These are phyloP conservation scores for Amblyraja radiata DNA, from an alignment of 2,797 vertebrate genomes.

Conservation along the genomic window DNA sequence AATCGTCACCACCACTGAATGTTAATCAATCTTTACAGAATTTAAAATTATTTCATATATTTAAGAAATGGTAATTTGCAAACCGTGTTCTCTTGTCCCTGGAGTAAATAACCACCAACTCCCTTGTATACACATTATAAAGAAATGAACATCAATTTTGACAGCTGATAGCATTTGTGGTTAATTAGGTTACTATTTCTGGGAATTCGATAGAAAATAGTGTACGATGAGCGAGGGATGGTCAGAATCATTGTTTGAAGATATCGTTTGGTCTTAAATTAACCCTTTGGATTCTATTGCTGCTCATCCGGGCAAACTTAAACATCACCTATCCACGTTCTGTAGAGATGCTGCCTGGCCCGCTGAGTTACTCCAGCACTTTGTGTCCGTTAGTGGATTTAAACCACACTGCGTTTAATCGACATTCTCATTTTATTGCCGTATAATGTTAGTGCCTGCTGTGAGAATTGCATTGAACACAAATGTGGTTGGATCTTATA, in stretches of 20 bases:
- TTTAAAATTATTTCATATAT: slow-evolving; percentile 69
- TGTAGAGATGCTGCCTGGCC: too few species aligned
- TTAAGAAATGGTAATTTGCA: slow-evolving; percentile 71
- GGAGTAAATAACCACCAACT: slow-evolving; percentile 51
- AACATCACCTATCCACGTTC: too few species aligned
- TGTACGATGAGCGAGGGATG: background rate
- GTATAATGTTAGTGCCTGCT: background rate
- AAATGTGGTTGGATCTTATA: background rate
- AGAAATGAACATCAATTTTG: slow-evolving; percentile 57
- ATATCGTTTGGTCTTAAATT: background rate
- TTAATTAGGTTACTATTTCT: slow-evolving; percentile 62
- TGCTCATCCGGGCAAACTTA: background rate
- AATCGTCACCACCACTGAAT: slow-evolving; percentile 59
- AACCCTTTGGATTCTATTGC: background rate
- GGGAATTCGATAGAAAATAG: slow-evolving; percentile 49
- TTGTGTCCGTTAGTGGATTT: background rate
- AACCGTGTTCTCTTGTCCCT: slow-evolving; percentile 43
- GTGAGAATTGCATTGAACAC: background rate
- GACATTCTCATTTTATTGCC: background rate
- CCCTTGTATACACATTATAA: slow-evolving; percentile 45
- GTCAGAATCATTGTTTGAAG: background rate
- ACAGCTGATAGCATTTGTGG: slow-evolving; percentile 53
- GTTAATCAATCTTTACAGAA: slow-evolving; percentile 71
- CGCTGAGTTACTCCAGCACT: too few species aligned
- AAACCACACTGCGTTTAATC: background rate